phyloP scores from a whole-genome alignment of 37 sponge, comb jelly and placozoan genomes.

The Halichondria panicea region DNA sequence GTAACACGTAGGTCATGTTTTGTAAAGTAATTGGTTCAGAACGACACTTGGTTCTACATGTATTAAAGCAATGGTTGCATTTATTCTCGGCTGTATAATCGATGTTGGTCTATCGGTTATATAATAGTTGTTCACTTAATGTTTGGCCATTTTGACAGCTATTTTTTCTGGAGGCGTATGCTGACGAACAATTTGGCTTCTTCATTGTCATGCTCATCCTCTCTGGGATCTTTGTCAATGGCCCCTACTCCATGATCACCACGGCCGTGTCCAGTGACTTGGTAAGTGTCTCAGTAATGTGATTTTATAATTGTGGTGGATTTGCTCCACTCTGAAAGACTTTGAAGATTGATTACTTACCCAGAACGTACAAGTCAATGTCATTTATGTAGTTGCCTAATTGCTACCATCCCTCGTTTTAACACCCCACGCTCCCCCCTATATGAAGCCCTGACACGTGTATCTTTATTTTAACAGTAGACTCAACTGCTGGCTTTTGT shows the following conservation, averaged over 20 bases:
- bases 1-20: not conserved
- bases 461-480: not conserved
- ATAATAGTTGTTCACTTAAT: not conserved
- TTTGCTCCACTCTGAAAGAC: not conserved
- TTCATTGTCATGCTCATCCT: constrained; percentile 56
- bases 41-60: no score
- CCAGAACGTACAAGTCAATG: no score
- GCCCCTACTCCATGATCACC: constrained; percentile 86
- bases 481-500: not conserved
- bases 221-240: constrained; percentile 75
- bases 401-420: no score
- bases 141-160: constrained; percentile 9
- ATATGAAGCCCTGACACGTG: not conserved
- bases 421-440: not conserved
- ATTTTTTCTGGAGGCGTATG: constrained; percentile 19
- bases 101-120: not conserved
- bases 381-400: no score
- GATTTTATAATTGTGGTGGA: not conserved
- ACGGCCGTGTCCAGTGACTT: constrained; percentile 87
- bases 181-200: constrained; percentile 2
- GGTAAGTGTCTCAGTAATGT: constrained; percentile 3
- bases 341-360: no score
- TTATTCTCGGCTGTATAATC: not conserved
- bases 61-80: not conserved
- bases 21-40: not conserved